These are phyloP conservation scores for Trachymyrmex cornetzi DNA, from an alignment of 1,140 invertebrate genomes.

Conservation along the genomic window DNA sequence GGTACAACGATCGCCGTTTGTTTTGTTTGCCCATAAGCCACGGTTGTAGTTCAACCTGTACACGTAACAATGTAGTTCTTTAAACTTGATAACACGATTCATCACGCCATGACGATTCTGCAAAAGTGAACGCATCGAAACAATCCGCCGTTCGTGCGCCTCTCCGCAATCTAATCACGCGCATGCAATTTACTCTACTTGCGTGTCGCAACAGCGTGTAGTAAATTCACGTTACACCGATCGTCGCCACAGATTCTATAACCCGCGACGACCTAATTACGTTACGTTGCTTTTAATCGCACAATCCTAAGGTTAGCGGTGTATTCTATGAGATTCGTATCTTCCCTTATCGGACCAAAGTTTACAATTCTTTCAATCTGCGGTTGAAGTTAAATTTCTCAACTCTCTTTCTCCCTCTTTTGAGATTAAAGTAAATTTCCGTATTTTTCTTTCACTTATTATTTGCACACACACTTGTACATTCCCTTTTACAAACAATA, in stretches of 20 bases:
- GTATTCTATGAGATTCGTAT: background rate
- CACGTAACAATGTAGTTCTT: constrained; percentile 52
- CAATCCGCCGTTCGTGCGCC: constrained; percentile 39
- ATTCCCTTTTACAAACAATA: background rate
- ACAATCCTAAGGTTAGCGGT: constrained; percentile 16
- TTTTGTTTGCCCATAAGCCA: constrained; percentile 32
- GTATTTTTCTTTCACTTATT: constrained; percentile 8
- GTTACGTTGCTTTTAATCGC: constrained; percentile 64
- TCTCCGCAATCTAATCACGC: constrained; percentile 48
- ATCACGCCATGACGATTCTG: constrained; percentile 52
- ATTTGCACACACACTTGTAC: background rate
- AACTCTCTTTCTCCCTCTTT: background rate
- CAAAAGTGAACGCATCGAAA: constrained; percentile 52
- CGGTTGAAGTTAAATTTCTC: background rate
- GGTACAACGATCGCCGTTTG: constrained; percentile 10
- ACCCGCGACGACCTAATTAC: constrained; percentile 77
- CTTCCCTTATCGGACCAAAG: background rate
- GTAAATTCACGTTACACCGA: constrained; percentile 75
- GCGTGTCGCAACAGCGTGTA: constrained; percentile 54
- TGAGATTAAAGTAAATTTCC: constrained; percentile 1
- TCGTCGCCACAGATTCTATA: constrained; percentile 76
- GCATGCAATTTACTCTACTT: constrained; percentile 48
- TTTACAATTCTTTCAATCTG: background rate
- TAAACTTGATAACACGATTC: constrained; percentile 55
- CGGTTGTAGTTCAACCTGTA: background rate